Evolutionary conservation across 2,888 invertebrate species (phyloP), one percentile per base, ranked within the genome.

Genomic region (Meandrusa payeni): DNA sequence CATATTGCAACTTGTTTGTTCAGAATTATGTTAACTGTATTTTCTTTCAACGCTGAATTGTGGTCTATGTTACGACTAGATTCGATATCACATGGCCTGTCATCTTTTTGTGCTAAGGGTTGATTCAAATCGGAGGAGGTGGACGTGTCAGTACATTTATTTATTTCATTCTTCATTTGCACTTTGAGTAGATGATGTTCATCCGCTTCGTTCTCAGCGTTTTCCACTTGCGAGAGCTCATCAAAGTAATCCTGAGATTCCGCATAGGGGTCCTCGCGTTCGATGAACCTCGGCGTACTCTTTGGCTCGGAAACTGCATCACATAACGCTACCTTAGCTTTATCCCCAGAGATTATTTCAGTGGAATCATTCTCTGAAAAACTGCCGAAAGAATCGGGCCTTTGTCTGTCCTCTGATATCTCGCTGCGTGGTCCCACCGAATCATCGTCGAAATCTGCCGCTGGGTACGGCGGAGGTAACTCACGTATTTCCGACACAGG

Each of bases 401-500:
- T 64, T 43, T 69, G 80, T 45, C 87, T 74, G 20, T 85, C 86
- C 60, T 87, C 87, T 5, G 87, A 87, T 1, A 82, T 64, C 65
- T 87, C 87, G 44, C 87, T 87, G 1, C 86, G 73, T 17, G 87
- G 87, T 7, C 79, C 86, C 5, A 86, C 76, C 0, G 87, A 86
- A 22, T 87, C 87, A 22, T 87, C 87, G 46, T 87, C 87, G 26
- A 81, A 87, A 48, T 87, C 87, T 1, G 86, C 87, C 7, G 85
- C 55, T 1, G 87, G 87, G 34, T 88, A 88, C 0, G 88, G 88
- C 42, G 88, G 88, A 22, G 88, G 88, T 10, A 91, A 74, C 54
- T 89, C 90, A 39, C 90, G 83, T 53, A 90, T 89, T 61, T 90
- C 90, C 1, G 90, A 90, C 6, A 86, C 74, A 3, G 88, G 88